Base-by-base conservation (phyloP, 1,140 invertebrate genomes). In the Harpegnathos saltator region DNA sequence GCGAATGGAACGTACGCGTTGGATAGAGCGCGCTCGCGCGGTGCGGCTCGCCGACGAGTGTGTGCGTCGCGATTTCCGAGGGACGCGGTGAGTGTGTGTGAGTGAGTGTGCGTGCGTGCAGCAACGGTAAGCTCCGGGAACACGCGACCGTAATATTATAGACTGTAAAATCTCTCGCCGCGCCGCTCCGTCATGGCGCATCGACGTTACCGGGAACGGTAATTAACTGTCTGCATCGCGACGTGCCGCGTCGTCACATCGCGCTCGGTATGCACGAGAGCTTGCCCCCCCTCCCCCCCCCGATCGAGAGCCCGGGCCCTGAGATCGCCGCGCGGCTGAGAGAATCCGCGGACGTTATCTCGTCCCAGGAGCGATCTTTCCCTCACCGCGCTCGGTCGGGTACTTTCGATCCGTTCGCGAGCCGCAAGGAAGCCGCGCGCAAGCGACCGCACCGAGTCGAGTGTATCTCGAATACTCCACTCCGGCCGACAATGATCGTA, bases 91-190 rank as follows among this genome's bases (percentile, higher is more conserved):
- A 24, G 11, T 52, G 12, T 7, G 19, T 14, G 33, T 3, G 15
- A 17, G 15, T 17, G 17, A 19, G 29, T 17, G 58, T 63, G 52
- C 0, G 3, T 82, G 24, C 63, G 54, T 80, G 63, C 77, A 52
- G 38, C 38, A 56, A 75, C 63, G 29, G 66, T 73, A 72, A 82
- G 44, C 68, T 56, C 54, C 63, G 33, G 19, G 69, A 82, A 77
- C 83, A 84, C 77, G 77, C 78, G 83, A 81, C 66, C 65, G 75
- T 84, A 84, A 84, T 84, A 73, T 84, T 72, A 50, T 44, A 62
- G 59, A 66, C 50, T 74, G 38, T 68, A 44, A 85, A 85, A 81
- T 74, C 62, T 82, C 29, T 72, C 52, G n/a, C 54, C 56, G 29
- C 24, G 52, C 66, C 61, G 15, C 29, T 33, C 9, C 33, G 15